Conservation (phyloP, 2,888 invertebrate species). For the Monoplex corrugatus region DNA sequence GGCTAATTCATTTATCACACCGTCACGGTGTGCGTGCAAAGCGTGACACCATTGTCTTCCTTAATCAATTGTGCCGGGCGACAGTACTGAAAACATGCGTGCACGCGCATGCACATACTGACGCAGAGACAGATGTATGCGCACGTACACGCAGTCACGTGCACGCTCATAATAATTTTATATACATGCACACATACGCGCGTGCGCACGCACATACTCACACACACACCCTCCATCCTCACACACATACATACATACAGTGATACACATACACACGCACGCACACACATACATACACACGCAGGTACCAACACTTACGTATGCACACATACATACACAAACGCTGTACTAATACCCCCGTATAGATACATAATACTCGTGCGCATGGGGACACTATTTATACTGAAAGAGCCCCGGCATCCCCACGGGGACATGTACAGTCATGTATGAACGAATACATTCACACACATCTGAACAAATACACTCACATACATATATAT, state of each 20-base stretch:
- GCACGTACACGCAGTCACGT: not conserved
- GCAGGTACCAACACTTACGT: not conserved
- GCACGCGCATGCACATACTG: not conserved
- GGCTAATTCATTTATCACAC: no score
- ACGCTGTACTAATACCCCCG: not conserved
- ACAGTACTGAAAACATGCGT: no score
- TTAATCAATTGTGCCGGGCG: no score
- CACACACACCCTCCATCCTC: not conserved
- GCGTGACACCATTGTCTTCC: no score
- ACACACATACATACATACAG: not conserved
- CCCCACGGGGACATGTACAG: not conserved
- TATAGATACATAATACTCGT: not conserved
- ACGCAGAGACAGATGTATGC: not conserved
- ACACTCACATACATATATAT: no score
- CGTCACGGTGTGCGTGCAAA: no score
- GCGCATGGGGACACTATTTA: no score
- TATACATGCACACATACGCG: conserved; percentile 1
- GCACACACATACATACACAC: not conserved
- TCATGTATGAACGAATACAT: not conserved
- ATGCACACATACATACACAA: not conserved
- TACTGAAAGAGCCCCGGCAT: no score
- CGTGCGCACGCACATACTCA: not conserved
- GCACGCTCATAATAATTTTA: not conserved
- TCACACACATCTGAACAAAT: no score
- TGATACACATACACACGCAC: not conserved